These are phyloP conservation scores for Homalodisca vitripennis DNA, from an alignment of 1,140 invertebrate species.

Conservation along the genomic window DNA sequence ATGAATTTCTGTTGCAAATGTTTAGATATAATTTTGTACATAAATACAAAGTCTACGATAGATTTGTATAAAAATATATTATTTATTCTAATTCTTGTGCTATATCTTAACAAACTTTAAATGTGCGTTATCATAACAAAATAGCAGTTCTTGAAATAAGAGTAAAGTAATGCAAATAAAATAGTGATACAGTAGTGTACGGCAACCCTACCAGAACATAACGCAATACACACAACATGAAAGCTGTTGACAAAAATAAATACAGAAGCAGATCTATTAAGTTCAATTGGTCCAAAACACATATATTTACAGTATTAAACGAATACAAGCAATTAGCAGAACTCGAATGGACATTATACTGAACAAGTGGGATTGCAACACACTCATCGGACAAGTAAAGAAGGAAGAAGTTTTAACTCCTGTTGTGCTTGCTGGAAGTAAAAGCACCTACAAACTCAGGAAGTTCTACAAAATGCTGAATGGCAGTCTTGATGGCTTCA, in stretches of 20 bases:
- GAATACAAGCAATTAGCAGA: not conserved
- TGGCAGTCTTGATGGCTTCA: slow-evolving; percentile 14
- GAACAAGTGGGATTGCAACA: not conserved
- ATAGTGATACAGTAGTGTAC: not conserved
- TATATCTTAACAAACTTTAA: slow-evolving; percentile 7
- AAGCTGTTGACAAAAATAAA: slow-evolving; percentile 14
- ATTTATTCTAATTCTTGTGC: slow-evolving; percentile 11
- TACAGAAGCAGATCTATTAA: slow-evolving; percentile 3
- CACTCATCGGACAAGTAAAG: not conserved
- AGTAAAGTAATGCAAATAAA: not conserved
- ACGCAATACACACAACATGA: not conserved
- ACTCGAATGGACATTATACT: not conserved
- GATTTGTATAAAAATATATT: slow-evolving; percentile 9
- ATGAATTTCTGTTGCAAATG: too few relatives aligned
- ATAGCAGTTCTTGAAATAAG: not conserved
- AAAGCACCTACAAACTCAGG: not conserved
- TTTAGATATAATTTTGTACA: too few relatives aligned
- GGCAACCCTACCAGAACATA: not conserved
- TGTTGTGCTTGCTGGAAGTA: not conserved
- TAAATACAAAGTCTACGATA: slow-evolving; percentile 20
- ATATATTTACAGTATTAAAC: slow-evolving; percentile 16
- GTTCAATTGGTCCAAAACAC: not conserved
- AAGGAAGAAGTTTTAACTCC: not conserved
- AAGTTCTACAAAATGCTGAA: slow-evolving; percentile 19
- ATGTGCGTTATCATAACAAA: slow-evolving; percentile 20